phyloP scores from a whole-genome alignment of 2,113 vertebrate genomes.

The Myotis davidii region DNA sequence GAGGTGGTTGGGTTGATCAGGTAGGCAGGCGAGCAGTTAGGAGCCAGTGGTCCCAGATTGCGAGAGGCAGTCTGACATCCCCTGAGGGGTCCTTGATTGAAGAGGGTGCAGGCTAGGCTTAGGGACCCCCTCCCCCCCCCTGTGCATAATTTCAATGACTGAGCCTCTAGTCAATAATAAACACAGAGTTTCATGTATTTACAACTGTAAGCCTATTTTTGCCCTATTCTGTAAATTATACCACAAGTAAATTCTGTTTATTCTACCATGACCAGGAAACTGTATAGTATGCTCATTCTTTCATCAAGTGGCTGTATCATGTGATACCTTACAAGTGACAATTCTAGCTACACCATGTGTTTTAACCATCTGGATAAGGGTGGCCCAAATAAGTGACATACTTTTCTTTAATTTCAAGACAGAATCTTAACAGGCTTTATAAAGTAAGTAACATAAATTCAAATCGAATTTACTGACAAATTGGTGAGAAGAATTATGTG shows the following conservation, averaged over 20 bases:
- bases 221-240: neutral
- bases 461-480: conserved; percentile 1
- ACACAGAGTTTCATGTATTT: neutral
- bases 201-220: neutral
- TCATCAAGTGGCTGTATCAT: neutral
- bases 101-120: no score
- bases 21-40: no score
- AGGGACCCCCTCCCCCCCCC: no score
- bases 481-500: neutral
- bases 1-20: no score
- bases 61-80: no score
- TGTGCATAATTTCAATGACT: no score
- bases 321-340: neutral
- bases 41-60: no score
- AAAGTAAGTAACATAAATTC: conserved; percentile 1
- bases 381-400: neutral
- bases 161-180: neutral
- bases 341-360: neutral
- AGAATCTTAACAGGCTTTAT: neutral
- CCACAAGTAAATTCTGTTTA: neutral
- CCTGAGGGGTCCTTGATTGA: no score
- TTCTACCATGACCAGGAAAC: neutral
- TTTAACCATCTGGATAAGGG: neutral
- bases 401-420: neutral
- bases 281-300: neutral